A percentile compares a stretch with the other conserved stretches of the same genome.
phyloP scores from a whole-genome alignment of 1,140 invertebrate species.

The Belonocnema kinseyi region DNA sequence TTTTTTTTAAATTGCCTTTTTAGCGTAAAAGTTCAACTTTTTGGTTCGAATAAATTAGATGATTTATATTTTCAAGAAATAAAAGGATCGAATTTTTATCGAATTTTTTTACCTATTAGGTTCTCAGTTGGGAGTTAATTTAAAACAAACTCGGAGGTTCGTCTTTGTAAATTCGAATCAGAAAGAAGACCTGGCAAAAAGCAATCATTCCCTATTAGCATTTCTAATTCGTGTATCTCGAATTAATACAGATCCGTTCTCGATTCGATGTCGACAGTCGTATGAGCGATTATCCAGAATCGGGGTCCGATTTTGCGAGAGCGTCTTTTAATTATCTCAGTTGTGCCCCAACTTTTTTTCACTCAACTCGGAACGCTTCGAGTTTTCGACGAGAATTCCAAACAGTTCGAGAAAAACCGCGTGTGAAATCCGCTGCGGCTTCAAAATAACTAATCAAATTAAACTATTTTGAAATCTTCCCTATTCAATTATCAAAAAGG shows the following conservation, averaged over 20 bases:
- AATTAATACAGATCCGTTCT: constrained; percentile 30
- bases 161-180: too few relatives aligned
- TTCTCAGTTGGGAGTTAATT: too few relatives aligned
- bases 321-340: constrained; percentile 1
- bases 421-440: neutral
- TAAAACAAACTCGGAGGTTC: too few relatives aligned
- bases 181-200: too few relatives aligned
- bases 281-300: constrained; percentile 21
- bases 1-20: too few relatives aligned
- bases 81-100: too few relatives aligned
- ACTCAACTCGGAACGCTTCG: neutral
- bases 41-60: too few relatives aligned
- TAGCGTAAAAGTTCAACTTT: too few relatives aligned
- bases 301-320: neutral
- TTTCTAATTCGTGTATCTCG: constrained; percentile 32
- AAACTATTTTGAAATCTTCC: neutral
- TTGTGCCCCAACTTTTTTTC: neutral
- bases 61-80: too few relatives aligned
- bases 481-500: too few relatives aligned
- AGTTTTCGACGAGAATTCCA: constrained; percentile 5
- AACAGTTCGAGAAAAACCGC: neutral
- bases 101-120: too few relatives aligned
- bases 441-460: neutral
- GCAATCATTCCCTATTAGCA: constrained; percentile 11
- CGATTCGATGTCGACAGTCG: constrained; percentile 18